Conservation (phyloP, 1,140 invertebrate species). For the Calycopis cecrops region DNA sequence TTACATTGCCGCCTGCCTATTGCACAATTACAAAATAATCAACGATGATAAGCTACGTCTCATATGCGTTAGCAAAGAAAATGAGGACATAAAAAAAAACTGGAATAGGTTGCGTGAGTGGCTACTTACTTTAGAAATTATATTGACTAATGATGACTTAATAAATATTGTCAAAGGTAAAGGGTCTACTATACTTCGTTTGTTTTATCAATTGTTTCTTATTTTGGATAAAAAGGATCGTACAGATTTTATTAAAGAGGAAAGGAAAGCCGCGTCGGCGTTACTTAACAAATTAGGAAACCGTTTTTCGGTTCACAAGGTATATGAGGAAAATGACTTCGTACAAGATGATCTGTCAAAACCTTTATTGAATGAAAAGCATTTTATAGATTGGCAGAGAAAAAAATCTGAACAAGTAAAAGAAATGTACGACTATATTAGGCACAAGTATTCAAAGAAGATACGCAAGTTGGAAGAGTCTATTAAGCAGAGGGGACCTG, state of each 20-base stretch:
- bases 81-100: conserved; percentile 68
- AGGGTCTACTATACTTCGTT: conserved; percentile 64
- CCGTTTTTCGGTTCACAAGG: conserved; percentile 53
- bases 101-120: conserved; percentile 70
- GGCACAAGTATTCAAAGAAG: conserved; percentile 56
- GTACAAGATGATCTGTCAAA: conserved; percentile 56
- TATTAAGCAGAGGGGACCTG: conserved; percentile 29
- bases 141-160: conserved; percentile 65
- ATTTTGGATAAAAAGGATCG: conserved; percentile 76
- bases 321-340: conserved; percentile 35
- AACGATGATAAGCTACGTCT: conserved; percentile 55
- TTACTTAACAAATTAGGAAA: conserved; percentile 55
- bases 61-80: conserved; percentile 54
- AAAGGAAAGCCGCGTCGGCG: conserved; percentile 61
- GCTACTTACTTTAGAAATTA: conserved; percentile 70
- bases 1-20: conserved; percentile 46
- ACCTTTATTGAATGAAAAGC: conserved; percentile 61
- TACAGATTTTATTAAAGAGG: conserved; percentile 71
- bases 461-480: conserved; percentile 42
- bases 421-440: conserved; percentile 53
- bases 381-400: conserved; percentile 75
- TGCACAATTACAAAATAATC: conserved; percentile 55
- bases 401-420: conserved; percentile 64
- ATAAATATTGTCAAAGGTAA: conserved; percentile 70
- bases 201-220: conserved; percentile 78